Base-by-base conservation (phyloP, 2,797 vertebrate species). In the Pangasius krempfi region DNA sequence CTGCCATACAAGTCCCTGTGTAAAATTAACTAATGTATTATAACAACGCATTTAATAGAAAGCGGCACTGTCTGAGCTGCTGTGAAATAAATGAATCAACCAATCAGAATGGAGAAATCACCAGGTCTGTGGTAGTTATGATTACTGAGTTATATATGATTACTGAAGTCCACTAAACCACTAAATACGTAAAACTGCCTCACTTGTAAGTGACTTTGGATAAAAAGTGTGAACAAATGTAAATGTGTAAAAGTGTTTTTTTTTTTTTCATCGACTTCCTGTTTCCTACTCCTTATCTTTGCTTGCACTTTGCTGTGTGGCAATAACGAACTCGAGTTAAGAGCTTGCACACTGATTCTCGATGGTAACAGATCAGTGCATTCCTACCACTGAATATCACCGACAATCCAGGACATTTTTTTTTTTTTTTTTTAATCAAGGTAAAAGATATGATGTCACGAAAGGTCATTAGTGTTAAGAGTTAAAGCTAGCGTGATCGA, bases 401-500 rank as follows among this genome's bases (percentile, higher is more conserved):
- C 16, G 64, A 25, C 27, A 25, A 33, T 13, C 16, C 10, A 44
- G 5, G 7, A 8, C 18, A 22, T 8, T 40, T 8, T 40, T 8
- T 81, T 72, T 16, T 6, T 13, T 8, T 40, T 4, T 40, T 8
- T 81, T 58, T 16, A 2, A 52, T 78, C 13, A 2, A 6, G 47
- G 52, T 80, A 72, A 33, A 47, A 78, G 72, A 78, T 68, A 58
- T 6, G 44, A 88, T 84, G 87, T 84, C 82, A 85, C 4, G 58
- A 30, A 6, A 68, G 87, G 82, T 64, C 82, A 68, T 88, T 85
- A 79, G 82, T 47, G 60, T 85, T 60, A 80, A 80, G 84, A 86
- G 40, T 82, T 82, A 64, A 86, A 47, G 66, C 54, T 47, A 14
- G 56, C 30, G 18, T 40, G 78, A 47, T 86, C 52, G 44, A 64